Evolutionary conservation across 2,888 invertebrate genomes (phyloP), one percentile per base, ranked within the genome.

Genomic region (Blomia tropicalis): DNA sequence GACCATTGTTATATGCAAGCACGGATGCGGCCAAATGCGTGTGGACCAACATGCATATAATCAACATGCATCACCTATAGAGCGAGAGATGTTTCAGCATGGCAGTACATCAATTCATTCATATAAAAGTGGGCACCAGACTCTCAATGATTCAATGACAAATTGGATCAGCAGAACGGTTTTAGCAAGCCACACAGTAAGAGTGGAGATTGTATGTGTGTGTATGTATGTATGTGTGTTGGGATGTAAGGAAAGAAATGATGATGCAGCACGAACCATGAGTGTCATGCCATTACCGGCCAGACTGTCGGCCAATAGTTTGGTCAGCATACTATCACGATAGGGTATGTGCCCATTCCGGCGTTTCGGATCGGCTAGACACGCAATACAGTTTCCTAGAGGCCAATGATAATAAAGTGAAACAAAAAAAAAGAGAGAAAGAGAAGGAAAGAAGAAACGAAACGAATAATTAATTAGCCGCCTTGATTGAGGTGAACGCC

Each of bases 221-320:
- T n/a, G n/a, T n/a, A n/a, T n/a, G n/a, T n/a, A n/a, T n/a, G n/a
- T n/a, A n/a, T n/a, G n/a, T n/a, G n/a, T n/a, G n/a, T n/a, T n/a
- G n/a, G n/a, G n/a, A n/a, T n/a, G n/a, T n/a, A n/a, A n/a, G n/a
- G n/a, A n/a, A n/a, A n/a, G n/a, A n/a, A n/a, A n/a, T n/a, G n/a
- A n/a, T n/a, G n/a, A n/a, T n/a, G 17, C 36, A 17, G 17, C 17
- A 66, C 72, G 76, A 76, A 88, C 89, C 92, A 93, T 93, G 14
- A 93, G 77, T 0, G 92, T 90, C 4, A 91, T 89, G 4, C 92
- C 92, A 71, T 87, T 90, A 44, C 93, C 92, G 0, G 91, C 89
- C 4, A 93, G 78, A 70, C 91, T 91, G 73, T 93, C 92, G 0
- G 92, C 89, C 60, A 93, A 74, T 4, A 93, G 76, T 74, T 93